Base-by-base conservation (phyloP, 2,888 invertebrate genomes). In the Caradrina kadenii region DNA sequence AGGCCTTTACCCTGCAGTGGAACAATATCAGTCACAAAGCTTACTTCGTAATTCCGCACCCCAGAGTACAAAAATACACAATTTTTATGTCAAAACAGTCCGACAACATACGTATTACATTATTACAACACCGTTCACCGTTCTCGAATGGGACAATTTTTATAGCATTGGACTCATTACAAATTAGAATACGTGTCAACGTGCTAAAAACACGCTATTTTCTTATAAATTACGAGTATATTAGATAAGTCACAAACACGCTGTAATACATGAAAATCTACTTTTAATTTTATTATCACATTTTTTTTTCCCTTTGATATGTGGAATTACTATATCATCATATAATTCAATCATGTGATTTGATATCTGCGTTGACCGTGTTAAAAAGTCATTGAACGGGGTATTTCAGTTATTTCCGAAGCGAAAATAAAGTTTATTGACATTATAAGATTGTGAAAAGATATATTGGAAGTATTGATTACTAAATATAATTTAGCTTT, bases 211-310 rank as follows among this genome's bases (percentile, higher is more conserved):
- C 60, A 60, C 21, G 49, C 31, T 22, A 22, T 76, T 76, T 70
- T 73, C 61, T 69, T 70, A 70, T 49, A 62, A 73, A 21, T 72
- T 72, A 70, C 8, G 26, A 26, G 26, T 4, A 26, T 63, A 73
- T 83, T 71, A 82, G 71, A 79, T 81, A 76, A 84, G 63, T 19
- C 49, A 50, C 42, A 10, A 52, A 52, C 11, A 54, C 15, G 49
- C 19, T 26, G 11, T 63, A 55, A 75, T 60, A 68, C 67, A 77
- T 31, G 39, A 52, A 42, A 62, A 45, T 11, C 42, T 39, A 54
- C 26, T 60, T 60, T 35, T 49, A 50, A 66, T 68, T 64, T 69
- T 79, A 63, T 53, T 70, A 22, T 62, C 17, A 45, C 59, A 19
- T 65, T 39, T 74, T 62, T 64, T 53, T 56, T 53, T 66, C 19